These are phyloP conservation scores for Strix occidentalis DNA, from an alignment of 2,797 vertebrate species.

Conservation along the genomic window DNA sequence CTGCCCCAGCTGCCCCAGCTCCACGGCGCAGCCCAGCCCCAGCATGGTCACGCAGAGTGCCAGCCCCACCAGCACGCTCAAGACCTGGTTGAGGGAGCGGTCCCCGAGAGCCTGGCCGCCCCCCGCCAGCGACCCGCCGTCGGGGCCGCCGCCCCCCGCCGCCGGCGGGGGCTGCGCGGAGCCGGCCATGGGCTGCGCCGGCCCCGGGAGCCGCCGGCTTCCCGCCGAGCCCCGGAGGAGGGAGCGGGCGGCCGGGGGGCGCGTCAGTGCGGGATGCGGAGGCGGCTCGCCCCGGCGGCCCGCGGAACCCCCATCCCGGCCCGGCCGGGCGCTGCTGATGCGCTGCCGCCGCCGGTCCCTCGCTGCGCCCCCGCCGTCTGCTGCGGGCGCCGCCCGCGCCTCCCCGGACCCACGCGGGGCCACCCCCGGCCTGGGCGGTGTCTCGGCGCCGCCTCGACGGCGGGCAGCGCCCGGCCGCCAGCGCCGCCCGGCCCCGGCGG, in stretches of 20 bases:
- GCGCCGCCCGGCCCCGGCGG: background rate
- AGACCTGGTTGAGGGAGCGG: slow-evolving; percentile 83
- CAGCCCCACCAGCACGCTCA: slow-evolving; percentile 91
- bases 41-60: slow-evolving; percentile 94
- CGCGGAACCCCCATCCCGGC: background rate
- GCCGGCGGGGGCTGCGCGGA: background rate
- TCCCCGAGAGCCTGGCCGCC: slow-evolving; percentile 45
- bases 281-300: background rate
- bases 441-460: slow-evolving; percentile 14
- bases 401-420: background rate
- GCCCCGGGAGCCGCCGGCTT: background rate
- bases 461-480: background rate
- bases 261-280: background rate
- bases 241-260: background rate
- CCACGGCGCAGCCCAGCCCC: slow-evolving; percentile 95
- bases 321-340: background rate
- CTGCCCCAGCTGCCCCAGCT: slow-evolving; percentile 85
- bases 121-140: background rate
- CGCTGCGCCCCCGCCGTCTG: no score
- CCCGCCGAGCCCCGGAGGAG: background rate
- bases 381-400: background rate
- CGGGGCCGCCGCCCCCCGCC: background rate
- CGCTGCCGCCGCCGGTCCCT: background rate
- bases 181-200: background rate
- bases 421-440: slow-evolving; percentile 34